Evolutionary conservation across 2,113 vertebrate species (phyloP), one percentile per base, ranked within the genome.

Genomic region (Odontesthes bonariensis): DNA sequence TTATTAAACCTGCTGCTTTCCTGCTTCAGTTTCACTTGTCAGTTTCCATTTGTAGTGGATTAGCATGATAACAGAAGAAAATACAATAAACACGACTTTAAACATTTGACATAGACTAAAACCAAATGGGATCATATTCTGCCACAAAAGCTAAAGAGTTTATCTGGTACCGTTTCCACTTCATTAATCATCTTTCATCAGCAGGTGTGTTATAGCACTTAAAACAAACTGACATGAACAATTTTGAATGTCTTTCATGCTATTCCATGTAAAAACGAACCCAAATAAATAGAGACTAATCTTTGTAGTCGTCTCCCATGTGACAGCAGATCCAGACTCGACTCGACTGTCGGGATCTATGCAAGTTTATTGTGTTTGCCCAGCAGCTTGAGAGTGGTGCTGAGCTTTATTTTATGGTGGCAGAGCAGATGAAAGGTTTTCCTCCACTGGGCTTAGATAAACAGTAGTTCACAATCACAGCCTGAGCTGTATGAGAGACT

Each of bases 281-380:
- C 63, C 69, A 87, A 88, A 90, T 81, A 91, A 90, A 86, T 79
- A 77, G 56, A 56, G 58, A 55, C 68, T 79, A 79, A 87, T 90
- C 83, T 75, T 62, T 61, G 42, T 44, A 8, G 42, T 73, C 53
- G 88, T 87, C 77, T 85, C 73, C 35, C 44, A 20, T 11, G 56
- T 27, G 51, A 80, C 44, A 3, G 75, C 81, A 74, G 69, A 85
- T 67, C 73, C 51, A 1, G 0, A 47, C 68, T 53, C 69, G 85
- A n/a, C 64, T 6, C 46, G 46, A n/a, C 80, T 71, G 80, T 61
- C 47, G 4, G 65, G 70, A 66, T 73, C 44, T 53, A 27, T 55
- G 69, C 42, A 53, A 54, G 88, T 92, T 93, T 89, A 90, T 89
- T 89, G 69, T 90, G 86, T 84, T 91, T 88, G 89, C 83, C 71